phyloP scores from a whole-genome alignment of 2,888 invertebrate genomes.

The Machimus atricapillus region DNA sequence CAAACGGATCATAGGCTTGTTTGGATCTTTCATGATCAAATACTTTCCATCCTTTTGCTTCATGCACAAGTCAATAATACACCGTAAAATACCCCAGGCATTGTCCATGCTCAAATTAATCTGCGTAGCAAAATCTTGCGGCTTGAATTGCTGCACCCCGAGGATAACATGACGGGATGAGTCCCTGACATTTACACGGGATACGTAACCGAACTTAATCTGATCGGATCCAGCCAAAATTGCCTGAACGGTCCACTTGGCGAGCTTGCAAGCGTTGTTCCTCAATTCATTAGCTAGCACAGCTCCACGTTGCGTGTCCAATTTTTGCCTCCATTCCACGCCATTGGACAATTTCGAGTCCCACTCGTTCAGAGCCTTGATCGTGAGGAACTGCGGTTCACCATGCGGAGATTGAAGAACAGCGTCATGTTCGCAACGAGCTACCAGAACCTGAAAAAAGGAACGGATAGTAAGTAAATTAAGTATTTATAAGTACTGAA shows the following conservation, averaged over 20 bases:
- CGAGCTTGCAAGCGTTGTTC: constrained; percentile 99
- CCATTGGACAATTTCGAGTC: constrained; percentile 95
- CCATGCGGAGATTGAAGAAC: constrained; percentile 86
- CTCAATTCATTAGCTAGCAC: constrained; percentile 97
- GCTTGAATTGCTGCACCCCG: constrained; percentile 97
- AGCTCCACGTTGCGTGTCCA: constrained; percentile 97
- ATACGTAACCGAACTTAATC: constrained; percentile 99
- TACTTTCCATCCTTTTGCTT: constrained; percentile 96
- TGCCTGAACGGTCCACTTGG: constrained; percentile 98
- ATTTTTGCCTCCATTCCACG: constrained; percentile 97
- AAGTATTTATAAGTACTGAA: not conserved
- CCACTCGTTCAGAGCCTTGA: constrained; percentile 99
- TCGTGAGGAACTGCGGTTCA: constrained; percentile 90
- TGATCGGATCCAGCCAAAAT: constrained; percentile 95
- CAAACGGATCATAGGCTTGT: constrained; percentile 96
- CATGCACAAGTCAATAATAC: constrained; percentile 96
- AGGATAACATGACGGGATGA: constrained; percentile 95
- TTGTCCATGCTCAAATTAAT: constrained; percentile 99
- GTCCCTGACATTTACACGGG: constrained; percentile 90
- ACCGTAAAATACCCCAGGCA: constrained; percentile 97
- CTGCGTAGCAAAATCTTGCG: constrained; percentile 97
- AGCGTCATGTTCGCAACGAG: constrained; percentile 97
- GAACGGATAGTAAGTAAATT: not conserved
- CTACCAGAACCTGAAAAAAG: constrained; percentile 73
- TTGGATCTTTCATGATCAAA: constrained; percentile 98